phyloP scores from a whole-genome alignment of 2,888 invertebrate genomes.

The Scelioninae gen. 1 region DNA sequence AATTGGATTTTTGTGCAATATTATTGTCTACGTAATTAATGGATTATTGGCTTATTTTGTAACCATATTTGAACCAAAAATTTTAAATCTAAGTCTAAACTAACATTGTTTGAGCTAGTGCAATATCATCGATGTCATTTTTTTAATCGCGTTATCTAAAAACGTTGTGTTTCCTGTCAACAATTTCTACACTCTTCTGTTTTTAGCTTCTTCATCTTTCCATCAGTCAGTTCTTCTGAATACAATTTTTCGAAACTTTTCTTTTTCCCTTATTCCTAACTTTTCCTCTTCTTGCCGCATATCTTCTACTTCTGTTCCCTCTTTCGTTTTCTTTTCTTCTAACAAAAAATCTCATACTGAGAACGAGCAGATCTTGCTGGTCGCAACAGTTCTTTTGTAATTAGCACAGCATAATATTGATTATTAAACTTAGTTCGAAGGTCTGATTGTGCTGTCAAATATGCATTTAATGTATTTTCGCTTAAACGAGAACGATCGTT shows the following conservation, averaged over 20 bases:
- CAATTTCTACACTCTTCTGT: constrained; percentile 8
- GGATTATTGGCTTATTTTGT: no score
- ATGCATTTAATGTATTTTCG: constrained; percentile 16
- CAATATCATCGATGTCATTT: constrained; percentile 2
- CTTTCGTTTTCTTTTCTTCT: constrained; percentile 12
- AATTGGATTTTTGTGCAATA: no score
- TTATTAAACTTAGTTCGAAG: constrained; percentile 11
- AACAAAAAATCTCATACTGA: constrained; percentile 9
- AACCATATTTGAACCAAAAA: no score
- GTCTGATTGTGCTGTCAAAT: constrained; percentile 18
- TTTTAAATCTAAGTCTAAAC: no score
- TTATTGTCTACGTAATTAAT: no score
- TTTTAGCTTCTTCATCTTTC: constrained; percentile 5
- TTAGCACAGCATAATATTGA: constrained; percentile 6
- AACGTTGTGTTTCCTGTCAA: not conserved
- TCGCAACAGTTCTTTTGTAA: constrained; percentile 6
- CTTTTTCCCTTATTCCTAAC: constrained; percentile 1
- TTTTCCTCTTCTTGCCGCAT: constrained; percentile 2
- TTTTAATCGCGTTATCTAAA: constrained; percentile 11
- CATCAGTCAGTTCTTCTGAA: not conserved
- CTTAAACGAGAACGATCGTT: constrained; percentile 6
- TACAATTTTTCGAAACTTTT: constrained; percentile 15
- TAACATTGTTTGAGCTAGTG: not conserved
- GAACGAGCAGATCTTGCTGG: constrained; percentile 6
- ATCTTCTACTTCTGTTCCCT: constrained; percentile 4